Evolutionary conservation across 2,888 invertebrate genomes (phyloP), one percentile per base, ranked within the genome.

Genomic region (Andrena marginata): DNA sequence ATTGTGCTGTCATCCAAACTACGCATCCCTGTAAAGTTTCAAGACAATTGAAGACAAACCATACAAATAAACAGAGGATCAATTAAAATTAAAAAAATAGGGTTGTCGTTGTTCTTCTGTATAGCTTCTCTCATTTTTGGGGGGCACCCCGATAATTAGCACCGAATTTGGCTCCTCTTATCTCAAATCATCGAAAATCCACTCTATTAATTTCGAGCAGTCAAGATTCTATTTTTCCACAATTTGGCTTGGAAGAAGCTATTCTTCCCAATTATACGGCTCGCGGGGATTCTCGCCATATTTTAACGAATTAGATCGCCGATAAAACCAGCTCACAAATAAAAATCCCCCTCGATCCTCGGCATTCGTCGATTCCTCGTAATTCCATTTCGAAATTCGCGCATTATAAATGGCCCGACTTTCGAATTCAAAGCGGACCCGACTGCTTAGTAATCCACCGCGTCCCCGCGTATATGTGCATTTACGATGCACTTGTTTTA

Each of bases 401-500:
- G 64, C n/a, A 33, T 78, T 67, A 67, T 49, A 31, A 60, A 75
- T 63, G 68, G 33, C 26, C 54, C 70, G 62, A 7, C 20, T 56
- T 71, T 60, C 56, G 68, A 42, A 48, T 62, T 48, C 62, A 29
- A 59, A 59, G 59, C 67, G 42, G 29, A 74, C 35, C 63, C 64
- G 23, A 0, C 71, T 59, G 72, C 59, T 74, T 59, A 26, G 48
- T 64, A 70, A 78, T 74, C 49, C 69, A 29, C 31, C n/a, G n/a
- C n/a, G 65, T 62, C 51, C 10, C 20, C 71, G 51, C 42, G 60
- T 60, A 16, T 42, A 35, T 35, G 62, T 54, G 62, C 73, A 68
- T 69, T 33, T 54, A 68, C 62, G 63, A 79, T 56, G 63, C 63
- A 35, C 49, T 75, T 70, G 71, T 73, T 82, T 82, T 68, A 67